Evolutionary conservation across 1,140 invertebrate genomes (phyloP), one percentile per base, ranked within the genome.

Genomic region (Cherax quadricarinatus): DNA sequence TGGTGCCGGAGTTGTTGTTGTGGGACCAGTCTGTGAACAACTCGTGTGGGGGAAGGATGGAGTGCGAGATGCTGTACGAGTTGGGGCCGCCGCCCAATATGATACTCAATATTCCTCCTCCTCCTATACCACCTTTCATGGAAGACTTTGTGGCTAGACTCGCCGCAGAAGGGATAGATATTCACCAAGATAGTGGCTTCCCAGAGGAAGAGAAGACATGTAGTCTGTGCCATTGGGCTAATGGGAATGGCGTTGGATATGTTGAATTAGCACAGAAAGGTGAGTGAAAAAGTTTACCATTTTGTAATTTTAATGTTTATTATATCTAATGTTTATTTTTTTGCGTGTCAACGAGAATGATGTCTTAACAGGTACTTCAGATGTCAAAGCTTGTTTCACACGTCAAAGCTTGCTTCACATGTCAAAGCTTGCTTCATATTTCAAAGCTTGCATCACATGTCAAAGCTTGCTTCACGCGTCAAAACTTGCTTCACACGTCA

Each of bases 61-160:
- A 93, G 82, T 94, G 93, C 73, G 93, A 93, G 18, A 81, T 91
- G 51, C 57, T 94, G 21, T 92, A 81, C 84, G 96, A 96, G n/a
- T 95, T 97, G 30, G 97, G 97, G 10, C 97, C 97, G n/a, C 97
- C 97, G 18, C 97, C 97, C 2, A 97, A 97, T 94, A 96, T 96
- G 82, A 97, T 98, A 93, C 95, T 97, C 80, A 96, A 96, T 92
- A 96, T 98, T 95, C 97, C 97, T n/a, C 97, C 97, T 53, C 97
- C 97, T 2, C 97, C 97, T 4, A 95, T 97, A 92, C 97, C 97
- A 9, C 95, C 96, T 4, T 97, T 97, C 95, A 95, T 98, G 60
- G 96, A 96, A 87, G 85, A 93, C 60, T 93, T 93, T 85, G 92
- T 93, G 89, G 80, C 88, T 10, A 87, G 88, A 73, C 89, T 94